phyloP scores from a whole-genome alignment of 1,140 invertebrate species.

The Oncopeltus fasciatus region DNA sequence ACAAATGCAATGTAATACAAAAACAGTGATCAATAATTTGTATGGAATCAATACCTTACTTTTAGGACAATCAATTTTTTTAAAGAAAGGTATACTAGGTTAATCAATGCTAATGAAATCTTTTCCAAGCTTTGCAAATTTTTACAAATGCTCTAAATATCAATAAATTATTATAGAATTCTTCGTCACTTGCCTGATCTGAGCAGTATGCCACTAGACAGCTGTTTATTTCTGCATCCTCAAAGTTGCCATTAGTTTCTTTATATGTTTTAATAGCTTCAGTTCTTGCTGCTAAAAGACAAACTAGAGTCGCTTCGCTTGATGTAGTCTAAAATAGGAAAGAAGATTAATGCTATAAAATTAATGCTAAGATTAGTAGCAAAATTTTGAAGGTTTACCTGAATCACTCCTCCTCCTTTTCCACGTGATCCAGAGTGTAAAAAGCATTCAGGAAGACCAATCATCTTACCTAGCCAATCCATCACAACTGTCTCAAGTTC shows the following conservation, averaged over 20 bases:
- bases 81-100: no score
- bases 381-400: conserved; percentile 36
- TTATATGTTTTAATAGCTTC: conserved; percentile 57
- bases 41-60: no score
- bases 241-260: conserved; percentile 41
- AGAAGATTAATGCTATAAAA: no score
- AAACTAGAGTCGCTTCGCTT: conserved; percentile 82
- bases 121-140: background rate
- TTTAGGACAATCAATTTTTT: no score
- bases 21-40: no score
- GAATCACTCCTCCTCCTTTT: conserved; percentile 81
- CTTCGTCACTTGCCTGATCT: conserved; percentile 51
- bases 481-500: conserved; percentile 92
- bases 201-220: conserved; percentile 89
- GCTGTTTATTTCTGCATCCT: conserved; percentile 79
- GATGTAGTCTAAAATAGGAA: conserved; percentile 50
- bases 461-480: conserved; percentile 94
- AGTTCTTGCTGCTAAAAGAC: conserved; percentile 75
- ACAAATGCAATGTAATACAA: no score
- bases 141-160: background rate
- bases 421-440: conserved; percentile 57
- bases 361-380: no score
- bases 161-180: no score
- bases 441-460: conserved; percentile 80
- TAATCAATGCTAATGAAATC: no score